These are phyloP conservation scores for Rhamnusium bicolor DNA, from an alignment of 2,888 invertebrate genomes.

Conservation along the genomic window DNA sequence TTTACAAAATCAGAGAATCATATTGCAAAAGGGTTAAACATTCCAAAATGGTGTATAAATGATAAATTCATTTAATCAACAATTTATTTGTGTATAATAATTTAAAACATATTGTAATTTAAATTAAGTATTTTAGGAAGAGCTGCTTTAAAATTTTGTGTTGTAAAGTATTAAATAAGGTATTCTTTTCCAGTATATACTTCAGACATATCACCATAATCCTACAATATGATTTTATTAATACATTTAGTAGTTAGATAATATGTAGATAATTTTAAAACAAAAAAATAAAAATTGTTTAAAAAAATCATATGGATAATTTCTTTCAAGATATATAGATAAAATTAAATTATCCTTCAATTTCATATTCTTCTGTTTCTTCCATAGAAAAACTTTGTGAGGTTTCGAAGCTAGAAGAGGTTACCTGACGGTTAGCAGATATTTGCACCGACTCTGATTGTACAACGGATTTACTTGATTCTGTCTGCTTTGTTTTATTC, in stretches of 20 bases:
- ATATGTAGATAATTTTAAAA: neutral
- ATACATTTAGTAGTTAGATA: neutral
- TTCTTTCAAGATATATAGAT: constrained; percentile 21
- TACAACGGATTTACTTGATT: constrained; percentile 63
- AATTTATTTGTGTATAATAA: neutral
- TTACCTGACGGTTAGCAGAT: constrained; percentile 66
- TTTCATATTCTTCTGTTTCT: constrained; percentile 68
- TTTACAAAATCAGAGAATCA: neutral
- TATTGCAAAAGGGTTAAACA: neutral
- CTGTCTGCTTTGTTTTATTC: constrained; percentile 62
- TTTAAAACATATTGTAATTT: neutral
- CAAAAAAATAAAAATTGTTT: neutral
- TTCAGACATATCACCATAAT: constrained; percentile 34
- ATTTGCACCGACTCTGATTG: constrained; percentile 63
- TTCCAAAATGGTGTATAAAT: neutral
- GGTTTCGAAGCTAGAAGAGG: constrained; percentile 64
- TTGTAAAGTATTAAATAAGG: constrained; percentile 25
- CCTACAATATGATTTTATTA: constrained; percentile 26
- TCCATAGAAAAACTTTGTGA: constrained; percentile 69
- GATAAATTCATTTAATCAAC: neutral
- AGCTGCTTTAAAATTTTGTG: neutral
- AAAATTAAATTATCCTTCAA: constrained; percentile 56
- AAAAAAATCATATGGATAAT: constrained; percentile 31
- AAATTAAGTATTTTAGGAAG: neutral
- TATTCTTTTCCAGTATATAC: constrained; percentile 37